Evolutionary conservation across 2,888 invertebrate genomes (phyloP), one percentile per base, ranked within the genome.

Genomic region (Trichacis sp.): DNA sequence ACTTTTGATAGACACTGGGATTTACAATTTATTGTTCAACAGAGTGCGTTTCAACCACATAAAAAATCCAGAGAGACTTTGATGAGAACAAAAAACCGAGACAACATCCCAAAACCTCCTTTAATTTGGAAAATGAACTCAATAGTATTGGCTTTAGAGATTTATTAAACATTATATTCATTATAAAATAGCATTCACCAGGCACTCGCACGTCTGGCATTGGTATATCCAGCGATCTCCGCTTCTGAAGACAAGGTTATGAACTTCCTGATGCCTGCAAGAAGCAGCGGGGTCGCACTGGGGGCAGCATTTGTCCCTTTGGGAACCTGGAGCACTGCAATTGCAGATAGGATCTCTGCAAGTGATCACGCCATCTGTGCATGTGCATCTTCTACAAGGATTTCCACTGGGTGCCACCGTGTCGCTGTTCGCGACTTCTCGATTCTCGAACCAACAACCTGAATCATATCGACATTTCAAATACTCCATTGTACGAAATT

Each of bases 151-250:
- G 9, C 9, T 4, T 29, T 29, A 29, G n/a, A n/a, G n/a, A n/a
- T n/a, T n/a, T n/a, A n/a, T n/a, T n/a, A n/a, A n/a, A n/a, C n/a
- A n/a, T n/a, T n/a, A n/a, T n/a, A n/a, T n/a, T n/a, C n/a, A n/a
- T n/a, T n/a, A n/a, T n/a, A n/a, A n/a, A n/a, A n/a, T n/a, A n/a
- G n/a, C n/a, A n/a, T 89, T 87, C 80, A 93, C 93, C 85, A 94
- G 88, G 86, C 96, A 96, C 87, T 95, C 94, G 87, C 96, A 96
- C 69, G 93, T 93, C 87, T 94, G 93, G 85, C 96, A 96, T 85
- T 95, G 93, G 86, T 94, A 94, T 74, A 93, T 91, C 95, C 96
- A 96, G 77, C 90, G 89, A 83, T 95, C 93, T 53, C 94, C 94
- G 82, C 92, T 93, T 82, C 89, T 89, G 83, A 93, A 91, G 76